phyloP scores from a whole-genome alignment of 2,888 invertebrate genomes.

The Ligdia adustata region DNA sequence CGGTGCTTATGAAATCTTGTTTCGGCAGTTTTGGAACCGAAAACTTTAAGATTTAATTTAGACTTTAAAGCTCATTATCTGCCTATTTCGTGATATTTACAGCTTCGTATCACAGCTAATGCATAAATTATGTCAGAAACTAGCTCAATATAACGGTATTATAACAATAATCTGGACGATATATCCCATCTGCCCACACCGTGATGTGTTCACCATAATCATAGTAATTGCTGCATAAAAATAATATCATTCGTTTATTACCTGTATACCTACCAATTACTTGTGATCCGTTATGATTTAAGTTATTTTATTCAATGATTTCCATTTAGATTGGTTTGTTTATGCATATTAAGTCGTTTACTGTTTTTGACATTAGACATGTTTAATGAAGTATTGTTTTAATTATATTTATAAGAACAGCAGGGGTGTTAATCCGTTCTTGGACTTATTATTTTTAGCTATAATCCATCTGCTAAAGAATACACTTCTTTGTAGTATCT shows the following conservation, averaged over 20 bases:
- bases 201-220: conserved; percentile 13
- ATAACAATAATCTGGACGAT: conserved; percentile 13
- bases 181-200: conserved; percentile 25
- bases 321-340: conserved; percentile 47
- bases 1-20: too few relatives aligned
- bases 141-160: conserved; percentile 15
- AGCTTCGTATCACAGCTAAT: conserved; percentile 17
- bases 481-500: too few relatives aligned
- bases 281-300: conserved; percentile 35
- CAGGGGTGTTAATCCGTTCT: too few relatives aligned
- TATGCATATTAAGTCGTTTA: conserved; percentile 23
- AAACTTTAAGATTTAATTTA: conserved; percentile 17
- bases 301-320: conserved; percentile 36
- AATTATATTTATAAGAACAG: conserved; percentile 16
- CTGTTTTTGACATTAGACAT: conserved; percentile 13
- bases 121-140: conserved; percentile 26
- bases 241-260: conserved; percentile 35
- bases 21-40: neutral
- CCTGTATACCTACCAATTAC: conserved; percentile 7
- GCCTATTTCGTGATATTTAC: conserved; percentile 18
- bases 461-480: too few relatives aligned
- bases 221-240: conserved; percentile 25
- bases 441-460: too few relatives aligned
- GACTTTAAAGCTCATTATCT: conserved; percentile 20
- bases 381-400: conserved; percentile 16